Base-by-base conservation (phyloP, 2,113 vertebrate genomes). In the Hippocampus mohnikei region DNA sequence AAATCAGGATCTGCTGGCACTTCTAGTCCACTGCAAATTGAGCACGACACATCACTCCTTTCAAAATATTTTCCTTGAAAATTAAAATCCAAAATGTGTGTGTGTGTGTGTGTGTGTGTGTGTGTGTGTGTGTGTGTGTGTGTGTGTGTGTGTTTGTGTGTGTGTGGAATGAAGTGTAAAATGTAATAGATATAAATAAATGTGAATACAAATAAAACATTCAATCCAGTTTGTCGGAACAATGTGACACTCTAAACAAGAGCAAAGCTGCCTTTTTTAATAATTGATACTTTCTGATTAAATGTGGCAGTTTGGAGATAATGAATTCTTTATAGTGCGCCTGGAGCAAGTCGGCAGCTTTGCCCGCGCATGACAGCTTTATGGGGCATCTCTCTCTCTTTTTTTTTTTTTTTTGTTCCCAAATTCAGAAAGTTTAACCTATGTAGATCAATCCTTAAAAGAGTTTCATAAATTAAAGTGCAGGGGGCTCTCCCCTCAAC, bases 401-500 rank as follows among this genome's bases (percentile, higher is more conserved):
- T 61, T 21, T 60, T 20, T 9, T 25, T 44, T 44, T 95, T 93
- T 50, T 68, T n/a, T 9, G 50, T 23, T 91, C 93, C 94, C 93
- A 95, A 95, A 94, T 96, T 96, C 95, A 95, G 92, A 94, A 98
- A 98, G 95, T 96, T 97, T 95, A 98, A 98, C 96, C 96, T 98
- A 95, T 96, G 95, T 94, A 95, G 95, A 98, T 97, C 96, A 98
- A 98, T 98, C 94, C 93, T 98, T 98, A 98, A 97, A 96, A 98
- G 97, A 97, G 95, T 98, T 98, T 97, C 96, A 99, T 98, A 98
- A 97, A 99, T 98, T 95, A 97, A 97, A 98, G 96, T 96, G 96
- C 94, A 96, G 94, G 92, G 94, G 96, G 94, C 93, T 94, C 79
- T 76, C 15, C 23, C 23, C 12, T 48, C 46, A 44, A 44, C 58